Conservation (phyloP, 2,113 vertebrate genomes). For the Oriolus oriolus region DNA sequence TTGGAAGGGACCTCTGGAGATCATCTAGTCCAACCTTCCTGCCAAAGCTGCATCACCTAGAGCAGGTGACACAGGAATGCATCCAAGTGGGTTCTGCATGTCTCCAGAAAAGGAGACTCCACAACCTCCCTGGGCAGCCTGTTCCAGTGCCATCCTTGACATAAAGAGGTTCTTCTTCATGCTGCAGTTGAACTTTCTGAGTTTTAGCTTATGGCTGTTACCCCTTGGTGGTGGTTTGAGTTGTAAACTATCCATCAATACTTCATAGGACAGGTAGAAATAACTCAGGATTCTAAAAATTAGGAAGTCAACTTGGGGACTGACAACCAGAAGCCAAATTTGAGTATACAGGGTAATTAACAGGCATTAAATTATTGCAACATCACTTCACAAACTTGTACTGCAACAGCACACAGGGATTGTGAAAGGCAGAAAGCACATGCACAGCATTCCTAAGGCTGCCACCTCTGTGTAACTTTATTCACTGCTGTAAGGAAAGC, state of each 20-base stretch:
- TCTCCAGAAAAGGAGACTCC: background rate
- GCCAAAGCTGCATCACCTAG: background rate
- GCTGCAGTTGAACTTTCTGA: background rate
- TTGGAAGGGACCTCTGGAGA: background rate
- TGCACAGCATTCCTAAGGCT: accelerated
- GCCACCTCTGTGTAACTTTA: accelerated
- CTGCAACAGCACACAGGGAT: accelerated
- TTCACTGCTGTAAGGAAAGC: accelerated
- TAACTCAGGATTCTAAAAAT: background rate
- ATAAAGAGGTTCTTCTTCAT: background rate
- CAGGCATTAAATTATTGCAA: background rate
- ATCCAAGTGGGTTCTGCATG: background rate
- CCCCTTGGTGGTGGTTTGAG: background rate
- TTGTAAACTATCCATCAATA: background rate
- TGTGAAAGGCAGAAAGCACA: background rate
- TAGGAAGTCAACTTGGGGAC: background rate
- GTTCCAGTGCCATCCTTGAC: background rate
- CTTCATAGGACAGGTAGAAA: accelerated
- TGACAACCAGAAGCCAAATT: background rate
- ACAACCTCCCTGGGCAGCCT: background rate
- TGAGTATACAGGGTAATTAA: background rate
- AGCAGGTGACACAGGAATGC: background rate
- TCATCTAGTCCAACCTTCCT: background rate
- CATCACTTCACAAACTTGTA: background rate
- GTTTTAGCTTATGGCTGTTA: background rate